Conservation (phyloP, 2,888 invertebrate genomes). For the Drosophila nigricruria region DNA sequence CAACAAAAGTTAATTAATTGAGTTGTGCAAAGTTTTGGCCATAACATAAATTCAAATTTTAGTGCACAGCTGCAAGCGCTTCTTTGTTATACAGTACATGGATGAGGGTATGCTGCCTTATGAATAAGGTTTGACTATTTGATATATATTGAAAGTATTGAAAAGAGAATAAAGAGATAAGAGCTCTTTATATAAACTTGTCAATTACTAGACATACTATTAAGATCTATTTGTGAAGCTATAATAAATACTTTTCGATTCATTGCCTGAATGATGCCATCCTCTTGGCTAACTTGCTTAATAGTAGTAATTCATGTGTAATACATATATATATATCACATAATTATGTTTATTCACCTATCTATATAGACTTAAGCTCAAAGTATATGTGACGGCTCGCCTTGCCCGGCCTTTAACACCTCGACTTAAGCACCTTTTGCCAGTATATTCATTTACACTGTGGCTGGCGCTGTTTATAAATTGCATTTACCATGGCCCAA, state of each 20-base stretch:
- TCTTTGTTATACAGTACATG: constrained; percentile 13
- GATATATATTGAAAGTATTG: neutral
- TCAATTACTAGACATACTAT: neutral
- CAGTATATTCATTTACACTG: constrained; percentile 48
- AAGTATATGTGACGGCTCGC: constrained; percentile 2
- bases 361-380: neutral
- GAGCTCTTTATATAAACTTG: rapidly evolving
- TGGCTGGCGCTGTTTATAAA: constrained; percentile 53
- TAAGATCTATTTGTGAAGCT: neutral
- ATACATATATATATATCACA: too few species aligned
- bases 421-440: constrained; percentile 22
- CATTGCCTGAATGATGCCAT: too few species aligned
- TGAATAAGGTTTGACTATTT: neutral
- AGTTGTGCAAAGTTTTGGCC: constrained; percentile 76
- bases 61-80: constrained; percentile 40
- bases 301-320: too few species aligned
- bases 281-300: too few species aligned
- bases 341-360: neutral
- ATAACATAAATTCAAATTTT: constrained; percentile 79
- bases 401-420: neutral
- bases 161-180: too few species aligned
- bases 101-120: constrained; percentile 11
- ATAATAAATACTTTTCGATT: neutral
- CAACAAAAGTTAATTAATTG: constrained; percentile 82
- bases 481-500: constrained; percentile 44